A percentile compares a stretch with the other conserved stretches of the same genome.
These are phyloP conservation scores for Rhogogaster chlorosoma DNA, from an alignment of 2,888 invertebrate species.

Conservation along the genomic window DNA sequence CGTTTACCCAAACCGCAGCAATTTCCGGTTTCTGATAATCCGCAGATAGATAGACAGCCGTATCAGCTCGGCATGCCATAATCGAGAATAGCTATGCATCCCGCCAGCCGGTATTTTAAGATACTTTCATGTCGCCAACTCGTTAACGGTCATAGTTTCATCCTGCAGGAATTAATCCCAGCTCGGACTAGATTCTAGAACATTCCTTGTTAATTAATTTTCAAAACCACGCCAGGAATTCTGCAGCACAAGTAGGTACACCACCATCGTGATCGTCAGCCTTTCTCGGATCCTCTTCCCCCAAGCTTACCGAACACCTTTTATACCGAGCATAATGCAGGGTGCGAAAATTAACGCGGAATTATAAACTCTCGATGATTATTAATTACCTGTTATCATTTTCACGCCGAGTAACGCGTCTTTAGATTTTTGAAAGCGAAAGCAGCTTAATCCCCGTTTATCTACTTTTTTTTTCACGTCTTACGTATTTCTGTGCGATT, in stretches of 20 bases:
- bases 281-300: slow-evolving; percentile 4
- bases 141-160: slow-evolving; percentile 47
- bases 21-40: slow-evolving; percentile 17
- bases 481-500: not conserved
- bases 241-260: not conserved
- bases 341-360: not conserved
- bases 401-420: too few species aligned
- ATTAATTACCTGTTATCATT: not conserved
- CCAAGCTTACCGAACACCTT: not conserved
- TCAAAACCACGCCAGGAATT: slow-evolving; percentile 53
- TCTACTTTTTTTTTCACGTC: not conserved
- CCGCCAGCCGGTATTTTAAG: slow-evolving; percentile 21
- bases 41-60: not conserved
- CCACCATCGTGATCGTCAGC: not conserved
- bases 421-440: too few species aligned
- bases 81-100: slow-evolving; percentile 7
- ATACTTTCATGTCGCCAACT: slow-evolving; percentile 26
- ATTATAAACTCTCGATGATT: not conserved
- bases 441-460: too few species aligned
- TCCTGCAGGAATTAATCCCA: slow-evolving; percentile 36
- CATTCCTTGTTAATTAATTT: slow-evolving; percentile 60
- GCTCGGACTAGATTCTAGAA: slow-evolving; percentile 46
- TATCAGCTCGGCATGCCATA: not conserved
- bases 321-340: not conserved
- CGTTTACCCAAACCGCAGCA: slow-evolving; percentile 1